These are phyloP conservation scores for Procapra przewalskii DNA, from an alignment of 2,113 vertebrate species.

Conservation along the genomic window DNA sequence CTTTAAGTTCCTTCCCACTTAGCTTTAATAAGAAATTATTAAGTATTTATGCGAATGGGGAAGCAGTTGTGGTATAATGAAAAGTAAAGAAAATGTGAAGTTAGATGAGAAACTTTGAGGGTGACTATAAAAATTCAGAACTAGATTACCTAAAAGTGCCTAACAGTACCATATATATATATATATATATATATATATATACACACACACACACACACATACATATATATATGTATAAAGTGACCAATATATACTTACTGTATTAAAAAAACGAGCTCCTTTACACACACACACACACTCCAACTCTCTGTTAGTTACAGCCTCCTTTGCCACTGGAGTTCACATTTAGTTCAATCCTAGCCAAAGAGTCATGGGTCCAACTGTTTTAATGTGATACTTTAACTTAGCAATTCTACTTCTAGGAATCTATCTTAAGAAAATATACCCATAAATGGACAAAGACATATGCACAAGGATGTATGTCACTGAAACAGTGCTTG, in stretches of 20 bases:
- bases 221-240: neutral
- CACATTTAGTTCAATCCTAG: neutral
- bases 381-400: neutral
- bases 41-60: neutral
- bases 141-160: neutral
- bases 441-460: neutral
- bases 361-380: neutral
- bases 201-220: no score
- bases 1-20: constrained; percentile 8
- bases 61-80: neutral
- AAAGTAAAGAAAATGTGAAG: neutral
- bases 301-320: neutral
- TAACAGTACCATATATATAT: neutral
- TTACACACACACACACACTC: neutral
- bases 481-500: neutral
- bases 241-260: neutral
- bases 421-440: constrained; percentile 18
- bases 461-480: neutral
- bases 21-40: constrained; percentile 18
- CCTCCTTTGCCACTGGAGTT: neutral
- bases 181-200: rapidly evolving
- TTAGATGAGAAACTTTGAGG: neutral
- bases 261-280: neutral
- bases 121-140: neutral
- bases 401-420: constrained; percentile 16